Conservation (phyloP, 92 coral and sea anemone genomes). For the Hydrozoanthus gracilis region DNA sequence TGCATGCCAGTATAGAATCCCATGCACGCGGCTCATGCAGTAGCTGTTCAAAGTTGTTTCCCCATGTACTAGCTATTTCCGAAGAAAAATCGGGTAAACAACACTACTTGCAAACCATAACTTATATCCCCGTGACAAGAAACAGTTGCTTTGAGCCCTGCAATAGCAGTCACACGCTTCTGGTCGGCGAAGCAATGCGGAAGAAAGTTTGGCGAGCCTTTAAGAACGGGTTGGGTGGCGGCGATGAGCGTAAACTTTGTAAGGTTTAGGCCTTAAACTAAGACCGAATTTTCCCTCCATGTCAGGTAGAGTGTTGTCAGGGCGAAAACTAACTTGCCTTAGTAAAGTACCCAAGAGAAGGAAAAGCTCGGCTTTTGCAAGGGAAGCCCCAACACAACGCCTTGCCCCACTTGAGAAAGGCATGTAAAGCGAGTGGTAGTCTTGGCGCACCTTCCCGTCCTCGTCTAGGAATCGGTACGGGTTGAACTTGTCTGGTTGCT, state of each 20-base stretch:
- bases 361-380: constrained; percentile 86
- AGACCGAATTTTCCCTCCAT: constrained; percentile 74
- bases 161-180: no score
- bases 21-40: no score
- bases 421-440: constrained; percentile 66
- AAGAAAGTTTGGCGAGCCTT: not conserved
- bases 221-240: not conserved
- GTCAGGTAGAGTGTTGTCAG: constrained; percentile 40
- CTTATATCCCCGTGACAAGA: no score
- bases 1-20: no score
- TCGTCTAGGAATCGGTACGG: constrained; percentile 88
- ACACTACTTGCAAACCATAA: no score
- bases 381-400: constrained; percentile 85
- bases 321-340: constrained; percentile 57
- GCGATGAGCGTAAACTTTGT: constrained; percentile 51
- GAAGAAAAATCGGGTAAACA: no score
- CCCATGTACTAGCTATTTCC: no score
- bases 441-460: constrained; percentile 64
- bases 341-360: constrained; percentile 79
- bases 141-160: no score
- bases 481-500: constrained; percentile 75
- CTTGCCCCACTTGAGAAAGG: constrained; percentile 89
- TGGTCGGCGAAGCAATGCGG: not conserved
- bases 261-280: constrained; percentile 69
- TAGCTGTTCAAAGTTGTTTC: no score